Base-by-base conservation (phyloP, 2,888 invertebrate genomes). In the Octodonta nipae region DNA sequence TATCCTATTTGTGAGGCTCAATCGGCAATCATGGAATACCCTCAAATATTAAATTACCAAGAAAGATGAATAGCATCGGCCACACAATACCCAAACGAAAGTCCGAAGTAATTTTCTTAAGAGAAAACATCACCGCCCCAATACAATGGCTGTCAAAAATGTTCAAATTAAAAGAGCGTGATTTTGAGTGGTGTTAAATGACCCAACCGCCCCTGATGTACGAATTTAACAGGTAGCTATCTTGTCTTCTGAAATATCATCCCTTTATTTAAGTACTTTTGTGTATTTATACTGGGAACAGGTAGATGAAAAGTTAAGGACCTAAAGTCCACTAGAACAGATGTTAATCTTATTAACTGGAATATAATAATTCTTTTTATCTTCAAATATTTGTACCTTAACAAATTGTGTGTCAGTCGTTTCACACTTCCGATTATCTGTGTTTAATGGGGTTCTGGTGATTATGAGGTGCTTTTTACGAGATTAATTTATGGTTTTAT, bases 181-280 rank as follows among this genome's bases (percentile, higher is more conserved):
- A 39, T 37, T 36, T 34, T 34, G 33, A 35, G 32, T 40, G 41
- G 43, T 42, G 45, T 43, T 38, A 36, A 40, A 44, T 38, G 42
- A 44, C 37, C 35, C 17, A 33, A 42, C 42, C 43, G 40, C 36
- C 42, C 38, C 43, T 38, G 36, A 22, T n/a, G 38, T 42, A 44
- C 39, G 37, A 45, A 38, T 36, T 33, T 41, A 49, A 50, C 49
- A 50, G 49, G 48, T 48, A 50, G 47, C 41, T 38, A 12, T 15
- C n/a, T n/a, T n/a, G n/a, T n/a, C 38, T 36, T 28, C 38, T 36
- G 40, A 46, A 47, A 43, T 41, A 44, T 47, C 46, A 46, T 45
- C 44, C 46, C 44, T 37, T 38, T 35, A 36, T 35, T 27, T 31
- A n/a, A n/a, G n/a, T n/a, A n/a, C n/a, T n/a, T n/a, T n/a, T n/a